Conservation (phyloP, 2,797 vertebrate species). For the Eulemur coronatus region DNA sequence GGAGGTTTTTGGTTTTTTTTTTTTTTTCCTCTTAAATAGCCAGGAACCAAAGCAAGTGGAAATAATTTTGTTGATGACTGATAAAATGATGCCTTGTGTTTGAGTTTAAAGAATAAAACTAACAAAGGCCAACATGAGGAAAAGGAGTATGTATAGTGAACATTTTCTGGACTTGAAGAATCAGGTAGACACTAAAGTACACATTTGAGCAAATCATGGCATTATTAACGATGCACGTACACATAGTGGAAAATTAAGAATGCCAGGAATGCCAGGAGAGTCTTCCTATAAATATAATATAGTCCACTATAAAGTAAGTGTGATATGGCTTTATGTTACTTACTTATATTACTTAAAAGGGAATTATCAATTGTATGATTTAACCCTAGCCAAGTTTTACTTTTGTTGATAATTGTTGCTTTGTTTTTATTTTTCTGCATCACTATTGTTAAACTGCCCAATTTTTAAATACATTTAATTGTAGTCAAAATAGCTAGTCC, state of each 20-base stretch:
- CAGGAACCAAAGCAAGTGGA: neutral
- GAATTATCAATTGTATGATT: neutral
- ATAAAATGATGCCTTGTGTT: neutral
- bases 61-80: neutral
- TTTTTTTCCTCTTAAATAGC: neutral
- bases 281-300: neutral
- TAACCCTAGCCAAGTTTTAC: neutral
- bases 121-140: neutral
- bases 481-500: neutral
- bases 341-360: neutral
- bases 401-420: neutral
- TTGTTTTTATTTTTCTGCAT: neutral
- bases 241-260: neutral
- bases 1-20: neutral
- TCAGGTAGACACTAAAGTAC: neutral
- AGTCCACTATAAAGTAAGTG: neutral
- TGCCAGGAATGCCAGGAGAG: neutral
- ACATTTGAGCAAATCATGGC: neutral
- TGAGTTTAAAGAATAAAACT: neutral
- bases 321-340: fast-evolving
- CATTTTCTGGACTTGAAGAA: neutral
- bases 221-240: neutral
- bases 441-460: neutral
- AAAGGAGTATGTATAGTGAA: neutral
- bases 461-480: neutral